phyloP scores from a whole-genome alignment of 2,797 vertebrate species.

The Acrossocheilus fasciatus region DNA sequence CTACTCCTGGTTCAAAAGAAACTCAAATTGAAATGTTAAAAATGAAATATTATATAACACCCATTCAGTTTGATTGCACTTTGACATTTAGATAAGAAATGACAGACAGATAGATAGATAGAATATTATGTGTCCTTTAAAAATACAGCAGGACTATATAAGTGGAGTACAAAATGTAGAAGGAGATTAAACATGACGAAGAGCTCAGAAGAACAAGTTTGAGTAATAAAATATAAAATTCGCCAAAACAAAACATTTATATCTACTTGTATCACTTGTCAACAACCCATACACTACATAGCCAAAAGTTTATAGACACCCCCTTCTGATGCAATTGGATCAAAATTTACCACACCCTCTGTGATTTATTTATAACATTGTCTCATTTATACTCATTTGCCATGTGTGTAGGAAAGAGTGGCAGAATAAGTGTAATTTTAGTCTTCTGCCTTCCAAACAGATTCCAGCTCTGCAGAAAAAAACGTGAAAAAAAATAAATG shows the following conservation, averaged over 20 bases:
- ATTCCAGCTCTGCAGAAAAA: constrained; percentile 11
- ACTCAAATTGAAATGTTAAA: neutral
- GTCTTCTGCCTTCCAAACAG: constrained; percentile 25
- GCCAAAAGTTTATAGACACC: neutral
- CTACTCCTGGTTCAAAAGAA: neutral
- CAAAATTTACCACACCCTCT: neutral
- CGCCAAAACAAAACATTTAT: neutral
- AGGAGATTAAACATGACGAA: no score
- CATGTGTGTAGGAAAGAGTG: constrained; percentile 5
- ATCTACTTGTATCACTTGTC: neutral
- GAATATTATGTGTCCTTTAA: no score
- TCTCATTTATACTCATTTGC: neutral
- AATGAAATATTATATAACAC: neutral
- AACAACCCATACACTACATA: neutral
- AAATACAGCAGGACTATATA: no score
- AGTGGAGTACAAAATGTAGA: no score
- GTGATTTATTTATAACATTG: constrained; percentile 25
- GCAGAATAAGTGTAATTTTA: constrained; percentile 7
- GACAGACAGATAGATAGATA: neutral
- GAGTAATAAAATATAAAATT: neutral
- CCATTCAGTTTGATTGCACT: neutral
- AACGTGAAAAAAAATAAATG: constrained; percentile 30
- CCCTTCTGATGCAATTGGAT: neutral
- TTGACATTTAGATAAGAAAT: constrained; percentile 23
- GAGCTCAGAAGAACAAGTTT: no score